phyloP scores from a whole-genome alignment of 2,888 invertebrate genomes.

The Tenodera sinensis region DNA sequence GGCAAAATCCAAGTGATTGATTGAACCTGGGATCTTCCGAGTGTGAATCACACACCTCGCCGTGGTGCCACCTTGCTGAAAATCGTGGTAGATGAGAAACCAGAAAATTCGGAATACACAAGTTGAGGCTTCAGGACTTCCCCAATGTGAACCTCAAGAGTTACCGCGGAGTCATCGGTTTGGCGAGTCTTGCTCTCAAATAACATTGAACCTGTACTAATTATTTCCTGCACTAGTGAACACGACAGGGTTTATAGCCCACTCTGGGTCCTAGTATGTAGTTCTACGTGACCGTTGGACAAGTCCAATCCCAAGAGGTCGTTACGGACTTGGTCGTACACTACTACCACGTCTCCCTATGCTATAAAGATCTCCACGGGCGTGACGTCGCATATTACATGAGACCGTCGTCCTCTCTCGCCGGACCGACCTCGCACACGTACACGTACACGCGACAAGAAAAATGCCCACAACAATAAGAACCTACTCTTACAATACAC shows the following conservation, averaged over 20 bases:
- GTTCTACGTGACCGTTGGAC: neutral
- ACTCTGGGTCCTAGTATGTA: neutral
- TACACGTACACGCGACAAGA: neutral
- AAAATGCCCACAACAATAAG: neutral
- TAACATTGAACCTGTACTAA: too few species aligned
- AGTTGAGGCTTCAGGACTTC: too few species aligned
- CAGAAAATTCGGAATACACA: too few species aligned
- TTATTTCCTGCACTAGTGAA: neutral
- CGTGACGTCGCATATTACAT: neutral
- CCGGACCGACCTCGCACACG: neutral
- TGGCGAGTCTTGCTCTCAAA: too few species aligned
- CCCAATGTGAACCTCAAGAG: too few species aligned
- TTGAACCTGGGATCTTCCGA: too few species aligned
- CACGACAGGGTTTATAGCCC: neutral
- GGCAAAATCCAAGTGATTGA: too few species aligned
- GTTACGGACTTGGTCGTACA: neutral
- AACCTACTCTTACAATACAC: neutral
- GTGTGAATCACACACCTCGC: too few species aligned
- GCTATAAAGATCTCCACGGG: neutral
- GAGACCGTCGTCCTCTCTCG: neutral
- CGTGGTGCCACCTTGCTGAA: too few species aligned
- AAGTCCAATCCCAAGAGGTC: neutral
- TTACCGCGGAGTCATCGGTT: too few species aligned
- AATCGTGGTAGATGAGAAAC: too few species aligned
- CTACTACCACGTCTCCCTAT: neutral